These are phyloP conservation scores for Celastrina argiolus DNA, from an alignment of 2,888 invertebrate genomes.

Conservation along the genomic window DNA sequence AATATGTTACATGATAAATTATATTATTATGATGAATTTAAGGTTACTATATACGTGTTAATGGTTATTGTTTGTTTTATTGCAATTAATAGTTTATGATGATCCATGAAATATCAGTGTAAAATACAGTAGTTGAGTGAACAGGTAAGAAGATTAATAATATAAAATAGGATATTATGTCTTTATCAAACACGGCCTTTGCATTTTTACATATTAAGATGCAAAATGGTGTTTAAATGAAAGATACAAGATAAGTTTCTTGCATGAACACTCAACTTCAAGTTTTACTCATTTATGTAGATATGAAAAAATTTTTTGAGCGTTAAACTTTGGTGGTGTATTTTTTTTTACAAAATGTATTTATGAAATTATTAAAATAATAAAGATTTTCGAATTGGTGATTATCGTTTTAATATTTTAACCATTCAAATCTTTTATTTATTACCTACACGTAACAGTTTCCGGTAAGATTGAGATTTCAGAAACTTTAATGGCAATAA, in stretches of 20 bases:
- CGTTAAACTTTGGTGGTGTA: background rate
- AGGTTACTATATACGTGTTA: constrained; percentile 12
- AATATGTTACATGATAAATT: constrained; percentile 9
- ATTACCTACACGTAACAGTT: background rate
- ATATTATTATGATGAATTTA: constrained; percentile 2
- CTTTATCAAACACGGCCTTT: too few species aligned
- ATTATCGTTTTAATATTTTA: background rate
- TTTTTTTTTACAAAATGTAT: constrained; percentile 9
- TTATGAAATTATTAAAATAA: constrained; percentile 11
- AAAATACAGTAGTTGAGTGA: background rate
- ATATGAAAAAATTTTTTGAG: background rate
- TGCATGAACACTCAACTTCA: background rate
- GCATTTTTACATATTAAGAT: too few species aligned
- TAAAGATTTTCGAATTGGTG: constrained; percentile 19
- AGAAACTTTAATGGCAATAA: too few species aligned
- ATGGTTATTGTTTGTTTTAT: background rate
- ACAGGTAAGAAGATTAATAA: background rate
- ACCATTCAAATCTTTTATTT: background rate
- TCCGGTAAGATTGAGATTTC: too few species aligned
- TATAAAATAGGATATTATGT: too few species aligned
- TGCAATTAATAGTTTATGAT: background rate
- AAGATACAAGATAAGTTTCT: background rate
- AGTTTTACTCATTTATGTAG: background rate
- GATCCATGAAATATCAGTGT: background rate
- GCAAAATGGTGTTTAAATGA: too few species aligned